Conservation (phyloP, 1,140 invertebrate species). For the Ladona fulva region DNA sequence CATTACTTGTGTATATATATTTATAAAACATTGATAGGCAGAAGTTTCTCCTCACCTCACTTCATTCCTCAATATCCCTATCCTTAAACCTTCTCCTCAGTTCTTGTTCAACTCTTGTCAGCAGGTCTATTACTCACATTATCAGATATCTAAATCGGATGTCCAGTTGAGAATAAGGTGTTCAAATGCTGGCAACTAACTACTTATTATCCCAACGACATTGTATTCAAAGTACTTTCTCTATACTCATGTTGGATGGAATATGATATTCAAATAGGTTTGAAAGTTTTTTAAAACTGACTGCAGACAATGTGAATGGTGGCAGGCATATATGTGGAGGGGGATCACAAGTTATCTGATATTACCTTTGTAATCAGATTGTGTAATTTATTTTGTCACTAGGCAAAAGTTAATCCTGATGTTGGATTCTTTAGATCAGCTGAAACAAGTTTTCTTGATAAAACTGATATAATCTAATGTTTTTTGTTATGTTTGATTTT, state of each 20-base stretch:
- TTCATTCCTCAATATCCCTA: background rate
- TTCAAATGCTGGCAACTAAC: background rate
- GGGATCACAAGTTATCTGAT: background rate
- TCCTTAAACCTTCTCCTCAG: background rate
- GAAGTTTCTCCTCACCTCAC: constrained; percentile 2
- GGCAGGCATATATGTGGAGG: constrained; percentile 16
- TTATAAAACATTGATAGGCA: constrained; percentile 1
- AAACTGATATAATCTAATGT: background rate
- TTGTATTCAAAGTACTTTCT: background rate
- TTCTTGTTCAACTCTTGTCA: background rate
- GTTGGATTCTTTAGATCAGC: background rate
- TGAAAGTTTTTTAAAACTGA: background rate
- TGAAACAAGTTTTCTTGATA: background rate
- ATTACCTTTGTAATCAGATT: background rate
- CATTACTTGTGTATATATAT: constrained; percentile 15
- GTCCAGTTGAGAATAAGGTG: background rate
- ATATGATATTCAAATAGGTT: background rate
- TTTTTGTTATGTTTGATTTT: background rate
- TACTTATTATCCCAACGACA: background rate
- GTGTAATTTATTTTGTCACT: background rate
- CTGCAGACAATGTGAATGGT: constrained; percentile 30
- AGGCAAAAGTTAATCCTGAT: background rate
- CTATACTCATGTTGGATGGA: background rate
- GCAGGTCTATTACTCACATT: background rate
- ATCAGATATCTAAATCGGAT: background rate